Conservation (phyloP, 2,888 invertebrate genomes). For the Drosophila merina region DNA sequence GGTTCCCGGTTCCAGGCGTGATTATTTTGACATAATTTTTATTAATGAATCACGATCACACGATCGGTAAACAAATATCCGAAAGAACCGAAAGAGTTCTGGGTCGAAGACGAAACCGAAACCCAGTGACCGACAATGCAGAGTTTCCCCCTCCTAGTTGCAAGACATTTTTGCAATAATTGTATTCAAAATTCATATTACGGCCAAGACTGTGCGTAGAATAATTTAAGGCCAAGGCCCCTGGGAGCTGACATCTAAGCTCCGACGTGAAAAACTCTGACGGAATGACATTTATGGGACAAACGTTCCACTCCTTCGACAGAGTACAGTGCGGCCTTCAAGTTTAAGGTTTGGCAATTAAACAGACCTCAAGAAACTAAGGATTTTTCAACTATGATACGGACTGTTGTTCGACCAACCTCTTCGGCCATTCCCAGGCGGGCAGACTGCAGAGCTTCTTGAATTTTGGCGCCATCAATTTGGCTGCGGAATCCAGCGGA, state of each 20-base stretch:
- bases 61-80: constrained; percentile 26
- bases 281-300: constrained; percentile 76
- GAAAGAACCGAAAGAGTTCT: constrained; percentile 4
- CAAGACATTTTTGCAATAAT: constrained; percentile 62
- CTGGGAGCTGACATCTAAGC: constrained; percentile 49
- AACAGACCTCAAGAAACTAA: not conserved
- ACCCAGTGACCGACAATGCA: constrained; percentile 75
- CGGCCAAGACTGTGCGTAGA: constrained; percentile 66
- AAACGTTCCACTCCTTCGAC: constrained; percentile 74
- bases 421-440: constrained; percentile 40
- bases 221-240: constrained; percentile 70
- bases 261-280: constrained; percentile 73
- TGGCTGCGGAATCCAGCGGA: constrained; percentile 72
- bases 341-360: not conserved
- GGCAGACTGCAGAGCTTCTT: constrained; percentile 49
- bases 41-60: constrained; percentile 65
- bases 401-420: constrained; percentile 14
- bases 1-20: constrained; percentile 50
- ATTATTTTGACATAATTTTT: constrained; percentile 81
- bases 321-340: constrained; percentile 13
- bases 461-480: constrained; percentile 80
- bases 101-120: constrained; percentile 33
- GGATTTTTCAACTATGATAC: constrained; percentile 1
- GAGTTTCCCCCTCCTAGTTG: constrained; percentile 37
- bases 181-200: constrained; percentile 79